phyloP scores from a whole-genome alignment of 2,888 invertebrate genomes.

The Coleophora deauratella region DNA sequence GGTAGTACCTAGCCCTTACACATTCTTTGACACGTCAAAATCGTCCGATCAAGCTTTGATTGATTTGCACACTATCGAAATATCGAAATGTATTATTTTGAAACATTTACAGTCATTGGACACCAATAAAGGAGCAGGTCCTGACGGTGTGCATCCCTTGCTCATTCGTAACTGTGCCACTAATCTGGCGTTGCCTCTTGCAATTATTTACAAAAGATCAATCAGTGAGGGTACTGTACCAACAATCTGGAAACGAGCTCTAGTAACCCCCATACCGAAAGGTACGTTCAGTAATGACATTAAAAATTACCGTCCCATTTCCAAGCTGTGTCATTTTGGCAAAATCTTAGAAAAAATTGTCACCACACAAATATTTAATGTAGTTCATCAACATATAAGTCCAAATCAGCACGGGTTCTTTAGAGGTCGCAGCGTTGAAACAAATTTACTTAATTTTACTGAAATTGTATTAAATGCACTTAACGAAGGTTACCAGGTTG shows the following conservation, averaged over 20 bases:
- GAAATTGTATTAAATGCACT: slow-evolving; percentile 6
- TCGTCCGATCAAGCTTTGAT: background rate
- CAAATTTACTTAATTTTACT: slow-evolving; percentile 11
- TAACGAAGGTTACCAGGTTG: too few species aligned
- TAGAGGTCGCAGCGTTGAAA: slow-evolving; percentile 9
- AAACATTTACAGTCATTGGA: background rate
- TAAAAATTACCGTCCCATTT: slow-evolving; percentile 14
- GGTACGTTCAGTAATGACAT: slow-evolving; percentile 5
- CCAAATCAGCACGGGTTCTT: slow-evolving; percentile 13
- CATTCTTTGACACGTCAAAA: background rate
- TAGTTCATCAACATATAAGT: slow-evolving; percentile 2
- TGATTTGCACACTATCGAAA: background rate
- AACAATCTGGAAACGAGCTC: slow-evolving; percentile 10
- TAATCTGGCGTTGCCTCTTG: background rate
- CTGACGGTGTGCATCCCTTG: background rate
- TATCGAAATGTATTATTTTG: background rate
- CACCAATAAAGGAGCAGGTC: background rate
- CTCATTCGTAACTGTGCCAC: background rate
- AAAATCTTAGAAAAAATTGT: slow-evolving; percentile 16
- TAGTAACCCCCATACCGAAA: slow-evolving; percentile 16
- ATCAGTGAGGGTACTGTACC: slow-evolving; percentile 1
- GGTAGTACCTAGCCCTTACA: background rate
- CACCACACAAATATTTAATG: slow-evolving; percentile 5
- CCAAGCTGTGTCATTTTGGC: slow-evolving; percentile 11
- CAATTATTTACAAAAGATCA: background rate